phyloP scores from a whole-genome alignment of 1,140 invertebrate species.

The Littorina saxatilis region DNA sequence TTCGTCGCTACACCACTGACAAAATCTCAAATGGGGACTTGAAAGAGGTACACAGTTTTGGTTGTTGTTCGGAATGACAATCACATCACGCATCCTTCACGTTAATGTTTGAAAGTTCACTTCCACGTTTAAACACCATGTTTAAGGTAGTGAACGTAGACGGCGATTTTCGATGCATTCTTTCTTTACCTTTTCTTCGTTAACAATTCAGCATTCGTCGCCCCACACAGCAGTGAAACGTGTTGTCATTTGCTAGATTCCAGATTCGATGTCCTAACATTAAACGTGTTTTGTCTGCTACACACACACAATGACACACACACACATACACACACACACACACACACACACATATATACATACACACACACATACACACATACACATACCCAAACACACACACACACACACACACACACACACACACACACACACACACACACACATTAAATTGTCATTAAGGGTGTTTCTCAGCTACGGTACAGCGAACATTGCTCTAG shows the following conservation, averaged over 20 bases:
- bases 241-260: too few relatives aligned
- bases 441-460: background rate
- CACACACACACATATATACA: conserved; percentile 13
- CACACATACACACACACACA: conserved; percentile 2
- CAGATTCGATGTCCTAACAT: too few relatives aligned
- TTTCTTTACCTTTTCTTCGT: background rate
- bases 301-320: too few relatives aligned
- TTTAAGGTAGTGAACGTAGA: background rate
- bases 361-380: background rate
- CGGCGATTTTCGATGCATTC: background rate
- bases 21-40: too few relatives aligned
- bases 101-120: background rate
- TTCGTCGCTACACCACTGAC: too few relatives aligned
- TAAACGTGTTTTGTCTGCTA: background rate
- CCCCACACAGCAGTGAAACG: too few relatives aligned
- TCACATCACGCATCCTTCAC: background rate
- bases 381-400: too few relatives aligned
- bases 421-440: too few relatives aligned
- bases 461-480: background rate
- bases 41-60: too few relatives aligned
- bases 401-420: background rate
- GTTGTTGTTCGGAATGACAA: background rate
- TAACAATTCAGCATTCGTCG: background rate
- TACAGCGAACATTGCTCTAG: too few relatives aligned
- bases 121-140: background rate